Base-by-base conservation (phyloP, 2,888 invertebrate species). In the Caenorhabditis sp. region DNA sequence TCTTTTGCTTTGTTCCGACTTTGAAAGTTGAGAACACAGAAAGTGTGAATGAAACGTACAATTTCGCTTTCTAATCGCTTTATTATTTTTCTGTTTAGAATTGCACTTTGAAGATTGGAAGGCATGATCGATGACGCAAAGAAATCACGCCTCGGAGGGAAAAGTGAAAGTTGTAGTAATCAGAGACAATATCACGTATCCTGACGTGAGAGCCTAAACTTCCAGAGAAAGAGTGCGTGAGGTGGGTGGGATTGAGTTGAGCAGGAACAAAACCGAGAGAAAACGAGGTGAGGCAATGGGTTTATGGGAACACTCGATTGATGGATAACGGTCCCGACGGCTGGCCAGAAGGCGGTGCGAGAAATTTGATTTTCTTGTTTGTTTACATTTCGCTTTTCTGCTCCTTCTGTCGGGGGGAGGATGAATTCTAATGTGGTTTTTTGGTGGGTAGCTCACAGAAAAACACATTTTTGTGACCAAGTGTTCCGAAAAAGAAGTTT, bases 301-400 rank as follows among this genome's bases (percentile, higher is more conserved):
- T 61, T 70, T 70, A 70, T 59, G 70, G 59, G 59, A 70, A 59
- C 59, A 17, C 53, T 70, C 48, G 66, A 66, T 56, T 68, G 68
- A 58, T 68, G 68, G 68, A 68, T 68, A 48, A 43, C 43, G 68
- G 68, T 68, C 58, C 58, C 46, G 26, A 26, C 32, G 27, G 55
- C 17, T 30, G 32, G 50, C 48, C 45, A 39, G 46, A 30, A 48
- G 35, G 50, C 6, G 39, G 48, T 48, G 58, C 48, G 56, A 53
- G 56, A 66, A 68, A 68, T 52, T 58, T 68, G 68, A 68, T 68
- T 68, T 68, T 58, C 58, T 32, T 68, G 58, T 68, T 58, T 68
- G 58, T 68, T 68, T 58, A 68, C 58, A 58, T 58, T 50, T 35
- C n/a, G 27, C 43, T 53, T 30, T 65, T 20, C 20, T 35, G 26